Percentiles rank a stretch among this genome's conserved stretches.
Conservation (phyloP, 92 coral and sea anemone species). For the Siderastrea radians region DNA sequence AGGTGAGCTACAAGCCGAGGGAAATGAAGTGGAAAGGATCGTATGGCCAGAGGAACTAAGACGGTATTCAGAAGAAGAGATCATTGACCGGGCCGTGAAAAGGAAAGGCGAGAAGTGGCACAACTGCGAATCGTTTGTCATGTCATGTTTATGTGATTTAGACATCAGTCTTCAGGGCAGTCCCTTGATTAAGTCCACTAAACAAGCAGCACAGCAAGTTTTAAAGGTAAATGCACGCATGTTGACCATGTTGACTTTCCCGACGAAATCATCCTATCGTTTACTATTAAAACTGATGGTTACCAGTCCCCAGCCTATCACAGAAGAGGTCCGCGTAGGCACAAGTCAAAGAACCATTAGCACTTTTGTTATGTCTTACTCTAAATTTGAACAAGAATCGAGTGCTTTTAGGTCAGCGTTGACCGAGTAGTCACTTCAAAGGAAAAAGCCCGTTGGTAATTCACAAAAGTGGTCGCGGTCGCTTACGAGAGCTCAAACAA, state of each 20-base stretch:
- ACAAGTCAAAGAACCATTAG: too few species aligned
- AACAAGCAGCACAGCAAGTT: background rate
- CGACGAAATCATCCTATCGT: background rate
- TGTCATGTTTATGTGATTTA: constrained; percentile 36
- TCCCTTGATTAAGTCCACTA: background rate
- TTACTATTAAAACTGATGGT: background rate
- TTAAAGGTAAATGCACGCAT: background rate
- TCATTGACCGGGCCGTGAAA: background rate
- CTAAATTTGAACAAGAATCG: too few species aligned
- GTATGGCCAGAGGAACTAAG: constrained; percentile 39
- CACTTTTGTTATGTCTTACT: too few species aligned
- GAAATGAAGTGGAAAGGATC: constrained; percentile 32
- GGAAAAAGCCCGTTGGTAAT: too few species aligned
- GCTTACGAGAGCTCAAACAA: too few species aligned
- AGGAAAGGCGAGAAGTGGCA: background rate
- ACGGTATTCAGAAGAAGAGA: constrained; percentile 19
- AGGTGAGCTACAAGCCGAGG: constrained; percentile 3
- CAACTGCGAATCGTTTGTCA: constrained; percentile 41
- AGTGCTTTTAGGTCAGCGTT: too few species aligned
- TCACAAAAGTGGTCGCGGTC: too few species aligned
- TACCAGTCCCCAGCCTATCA: too few species aligned
- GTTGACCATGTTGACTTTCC: too few species aligned
- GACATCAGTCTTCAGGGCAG: background rate
- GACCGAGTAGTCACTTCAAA: too few species aligned
- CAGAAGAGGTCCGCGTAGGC: too few species aligned